Conservation (phyloP, 2,888 invertebrate genomes). For the Ctena decussata region DNA sequence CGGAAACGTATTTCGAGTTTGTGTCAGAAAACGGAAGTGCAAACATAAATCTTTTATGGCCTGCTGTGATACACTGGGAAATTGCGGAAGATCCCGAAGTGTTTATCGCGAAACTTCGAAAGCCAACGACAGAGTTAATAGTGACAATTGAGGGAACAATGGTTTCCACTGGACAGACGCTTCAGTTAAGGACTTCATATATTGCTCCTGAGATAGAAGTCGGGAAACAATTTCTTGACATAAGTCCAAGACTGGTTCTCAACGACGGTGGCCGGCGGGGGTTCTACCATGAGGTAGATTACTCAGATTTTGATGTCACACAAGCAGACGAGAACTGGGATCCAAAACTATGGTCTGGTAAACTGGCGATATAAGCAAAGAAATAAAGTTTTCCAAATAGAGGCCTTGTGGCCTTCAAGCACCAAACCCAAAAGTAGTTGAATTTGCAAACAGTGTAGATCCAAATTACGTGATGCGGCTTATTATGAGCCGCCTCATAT, state of each 20-base stretch:
- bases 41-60: constrained; percentile 98
- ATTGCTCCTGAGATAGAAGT: constrained; percentile 72
- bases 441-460: no score
- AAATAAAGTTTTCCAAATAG: no score
- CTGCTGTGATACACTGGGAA: constrained; percentile 86
- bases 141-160: constrained; percentile 95
- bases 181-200: constrained; percentile 75
- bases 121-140: constrained; percentile 97
- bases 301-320: constrained; percentile 43
- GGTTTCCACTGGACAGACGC: constrained; percentile 88
- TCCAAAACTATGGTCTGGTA: constrained; percentile 22
- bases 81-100: constrained; percentile 89
- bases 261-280: constrained; percentile 24
- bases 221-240: constrained; percentile 72
- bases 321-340: constrained; percentile 52
- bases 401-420: no score
- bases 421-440: no score
- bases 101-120: constrained; percentile 93
- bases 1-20: constrained; percentile 96
- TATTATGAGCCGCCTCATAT: no score
- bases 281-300: constrained; percentile 51
- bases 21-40: constrained; percentile 97
- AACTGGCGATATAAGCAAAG: not conserved
- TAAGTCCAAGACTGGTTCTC: constrained; percentile 62
- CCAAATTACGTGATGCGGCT: no score